Evolutionary conservation across 2,888 invertebrate genomes (phyloP), one percentile per base, ranked within the genome.

Genomic region (Amitus sp.): DNA sequence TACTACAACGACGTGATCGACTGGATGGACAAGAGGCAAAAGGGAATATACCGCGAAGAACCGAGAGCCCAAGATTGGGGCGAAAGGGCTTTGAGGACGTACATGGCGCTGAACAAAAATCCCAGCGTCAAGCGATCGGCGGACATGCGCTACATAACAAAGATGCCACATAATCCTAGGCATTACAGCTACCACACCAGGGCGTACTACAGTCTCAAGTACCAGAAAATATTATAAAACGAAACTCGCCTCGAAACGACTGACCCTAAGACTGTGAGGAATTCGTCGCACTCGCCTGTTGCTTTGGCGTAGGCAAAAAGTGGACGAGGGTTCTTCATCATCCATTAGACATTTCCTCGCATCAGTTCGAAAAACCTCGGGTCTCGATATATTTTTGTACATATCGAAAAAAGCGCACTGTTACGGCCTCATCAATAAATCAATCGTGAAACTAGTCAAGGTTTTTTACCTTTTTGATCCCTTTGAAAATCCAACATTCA

Each of bases 1-100:
- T 94, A 94, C 82, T 94, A 94, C 83, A 89, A 93, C 78, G 93
- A 94, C 78, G 89, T 92, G 61, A 92, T 94, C 81, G 89, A 90
- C 76, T 94, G 90, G 83, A 82, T 94, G 83, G 90, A 94, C 81
- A 88, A 90, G 76, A 87, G 91, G 71, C 87, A 89, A 82, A 85
- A 86, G 68, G 94, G 94, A 0, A 76, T 88, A 47, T 83, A 80
- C 1, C 86, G 90, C 46, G 93, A 93, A 70, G 85, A 86, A 60
- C 94, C 94, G 1, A 85, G 89, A 52, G 88, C 94, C 12, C 92
- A 94, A 83, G 93, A 93, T 23, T 94, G 94, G 94, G 91, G 90
- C 46, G 94, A 94, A 82, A 87, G 94, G 52, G 90, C 89, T 34
- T 85, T 93, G 59, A 86, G 93, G 68, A 90, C 90, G 7, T 92